phyloP scores from a whole-genome alignment of 2,888 invertebrate genomes.

The Athetis lepigone region DNA sequence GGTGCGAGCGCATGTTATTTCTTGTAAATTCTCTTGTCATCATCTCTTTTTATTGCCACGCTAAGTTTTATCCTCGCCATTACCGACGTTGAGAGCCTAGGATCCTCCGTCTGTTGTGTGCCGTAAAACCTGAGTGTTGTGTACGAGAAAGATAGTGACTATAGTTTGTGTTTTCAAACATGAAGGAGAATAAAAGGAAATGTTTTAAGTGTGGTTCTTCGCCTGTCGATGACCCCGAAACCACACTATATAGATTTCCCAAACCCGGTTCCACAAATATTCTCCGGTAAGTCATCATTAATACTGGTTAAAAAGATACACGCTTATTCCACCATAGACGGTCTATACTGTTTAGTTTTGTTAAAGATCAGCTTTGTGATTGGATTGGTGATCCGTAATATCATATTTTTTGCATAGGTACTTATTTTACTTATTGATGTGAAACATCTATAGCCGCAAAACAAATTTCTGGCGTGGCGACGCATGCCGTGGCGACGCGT shows the following conservation, averaged over 20 bases:
- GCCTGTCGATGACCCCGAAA: slow-evolving; percentile 8
- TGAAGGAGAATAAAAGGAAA: slow-evolving; percentile 2
- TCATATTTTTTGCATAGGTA: not conserved
- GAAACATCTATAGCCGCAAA: no score
- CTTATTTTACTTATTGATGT: not conserved
- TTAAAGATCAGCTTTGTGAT: not conserved
- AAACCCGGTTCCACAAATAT: slow-evolving; percentile 10
- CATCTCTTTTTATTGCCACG: no score
- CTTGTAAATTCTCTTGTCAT: no score
- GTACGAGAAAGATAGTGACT: slow-evolving; percentile 1
- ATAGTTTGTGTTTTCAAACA: not conserved
- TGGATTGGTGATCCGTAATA: slow-evolving; percentile 4
- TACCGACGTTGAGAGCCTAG: slow-evolving; percentile 1
- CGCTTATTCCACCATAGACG: no score
- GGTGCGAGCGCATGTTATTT: no score
- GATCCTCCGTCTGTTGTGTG: slow-evolving; percentile 2
- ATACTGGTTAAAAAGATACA: no score
- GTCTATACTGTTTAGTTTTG: not conserved
- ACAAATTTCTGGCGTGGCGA: no score
- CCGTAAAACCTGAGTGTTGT: no score
- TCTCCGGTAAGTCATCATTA: slow-evolving; percentile 11
- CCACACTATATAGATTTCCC: slow-evolving; percentile 8
- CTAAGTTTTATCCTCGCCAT: not conserved
- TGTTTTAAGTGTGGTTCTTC: slow-evolving; percentile 9
- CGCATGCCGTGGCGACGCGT: no score